Evolutionary conservation across 2,888 invertebrate genomes (phyloP), one percentile per base, ranked within the genome.

Genomic region (Aphidius colemani): DNA sequence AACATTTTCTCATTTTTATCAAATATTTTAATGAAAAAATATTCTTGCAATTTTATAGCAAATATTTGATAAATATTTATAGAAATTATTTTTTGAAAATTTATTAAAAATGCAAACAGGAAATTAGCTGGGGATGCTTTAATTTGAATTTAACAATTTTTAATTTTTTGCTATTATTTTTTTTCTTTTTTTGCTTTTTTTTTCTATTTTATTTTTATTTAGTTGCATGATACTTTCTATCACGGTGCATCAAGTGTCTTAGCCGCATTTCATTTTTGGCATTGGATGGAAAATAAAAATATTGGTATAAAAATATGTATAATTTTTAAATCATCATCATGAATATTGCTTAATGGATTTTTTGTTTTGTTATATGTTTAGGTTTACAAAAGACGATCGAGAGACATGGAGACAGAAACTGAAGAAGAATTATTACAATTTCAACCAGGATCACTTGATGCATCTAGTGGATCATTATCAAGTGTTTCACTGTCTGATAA

Each of bases 321-420:
- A 18, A 18, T 18, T 18, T 18, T 18, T 18, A 18, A 18, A 18
- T 18, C 13, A 18, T 2, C 2, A 53, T 13, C 7, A 7, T 50
- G 3, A 5, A 7, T 40, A 11, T 10, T 40, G 40, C 10, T 40
- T 41, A 49, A 59, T 39, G 53, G 39, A 59, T 62, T 57, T 55
- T 65, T 45, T 49, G 51, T 13, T 56, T 41, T 59, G 30, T 64
- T 64, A n/a, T n/a, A n/a, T 18, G 72, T 71, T 69, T 85, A 92
- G 91, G 92, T 93, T 81, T 93, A 93, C 85, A 94, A 94, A 82
- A 84, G 94, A 73, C 87, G 91, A 70, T 94, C 94, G 7, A 88
- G 90, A 69, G 93, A 93, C 84, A 93, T 92, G 86, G 93, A 93
- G 82, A 94, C 94, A 5, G 92, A 93, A 82, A 93, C 90, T 3